Conservation (phyloP, 2,113 vertebrate genomes). For the Plecotus auritus region DNA sequence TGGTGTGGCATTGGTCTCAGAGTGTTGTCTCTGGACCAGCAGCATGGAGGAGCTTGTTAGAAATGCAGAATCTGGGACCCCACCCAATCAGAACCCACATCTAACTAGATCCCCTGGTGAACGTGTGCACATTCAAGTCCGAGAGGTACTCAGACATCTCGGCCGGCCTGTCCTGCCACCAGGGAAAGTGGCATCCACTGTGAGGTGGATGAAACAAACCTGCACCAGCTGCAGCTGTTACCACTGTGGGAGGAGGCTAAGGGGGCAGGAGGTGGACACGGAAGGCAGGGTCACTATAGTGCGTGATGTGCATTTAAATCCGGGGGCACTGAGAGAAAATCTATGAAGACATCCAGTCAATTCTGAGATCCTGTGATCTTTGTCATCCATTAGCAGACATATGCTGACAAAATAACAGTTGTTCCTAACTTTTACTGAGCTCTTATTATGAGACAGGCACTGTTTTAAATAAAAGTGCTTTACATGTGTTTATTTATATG, state of each 20-base stretch:
- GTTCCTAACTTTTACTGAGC: background rate
- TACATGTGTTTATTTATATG: background rate
- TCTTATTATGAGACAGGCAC: background rate
- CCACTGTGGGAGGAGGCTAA: background rate
- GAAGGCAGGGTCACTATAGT: background rate
- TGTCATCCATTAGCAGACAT: background rate
- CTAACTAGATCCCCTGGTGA: background rate
- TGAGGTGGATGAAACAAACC: background rate
- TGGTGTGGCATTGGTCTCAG: background rate
- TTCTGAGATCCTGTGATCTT: background rate
- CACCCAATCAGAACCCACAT: background rate
- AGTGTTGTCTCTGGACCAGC: background rate
- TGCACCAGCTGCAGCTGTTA: background rate
- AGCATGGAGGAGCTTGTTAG: background rate
- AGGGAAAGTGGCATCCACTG: background rate
- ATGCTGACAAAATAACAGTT: background rate
- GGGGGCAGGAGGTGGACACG: background rate
- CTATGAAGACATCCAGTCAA: background rate
- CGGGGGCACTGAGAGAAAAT: background rate
- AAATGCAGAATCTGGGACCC: background rate
- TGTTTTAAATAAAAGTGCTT: background rate
- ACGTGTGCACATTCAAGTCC: accelerated
- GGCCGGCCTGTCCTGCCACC: background rate
- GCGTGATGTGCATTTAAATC: background rate
- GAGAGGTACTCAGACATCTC: no score